Conservation (phyloP, 1,140 invertebrate species). For the Dreissena polymorpha region DNA sequence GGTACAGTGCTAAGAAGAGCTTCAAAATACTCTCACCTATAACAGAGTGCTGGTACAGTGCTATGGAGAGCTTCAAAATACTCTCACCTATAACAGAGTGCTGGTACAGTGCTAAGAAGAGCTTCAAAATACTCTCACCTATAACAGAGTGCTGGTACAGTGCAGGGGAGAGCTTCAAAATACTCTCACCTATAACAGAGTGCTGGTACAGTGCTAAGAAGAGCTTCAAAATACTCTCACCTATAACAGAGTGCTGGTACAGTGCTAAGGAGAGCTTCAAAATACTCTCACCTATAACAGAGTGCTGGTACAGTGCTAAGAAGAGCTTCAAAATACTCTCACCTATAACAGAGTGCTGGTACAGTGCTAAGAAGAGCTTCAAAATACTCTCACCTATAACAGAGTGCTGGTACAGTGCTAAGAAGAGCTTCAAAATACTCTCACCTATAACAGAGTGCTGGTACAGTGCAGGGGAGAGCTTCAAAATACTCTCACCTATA, state of each 20-base stretch:
- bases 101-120: constrained; percentile 34
- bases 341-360: constrained; percentile 19
- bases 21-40: constrained; percentile 28
- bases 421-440: constrained; percentile 25
- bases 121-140: constrained; percentile 28
- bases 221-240: constrained; percentile 28
- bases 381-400: constrained; percentile 30
- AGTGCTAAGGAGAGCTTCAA: constrained; percentile 35
- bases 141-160: constrained; percentile 30
- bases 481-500: constrained; percentile 28
- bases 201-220: constrained; percentile 34
- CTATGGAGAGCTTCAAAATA: constrained; percentile 28
- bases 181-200: constrained; percentile 27
- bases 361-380: constrained; percentile 37
- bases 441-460: constrained; percentile 18
- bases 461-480: constrained; percentile 45
- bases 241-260: constrained; percentile 29
- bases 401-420: constrained; percentile 31
- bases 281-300: constrained; percentile 25
- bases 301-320: constrained; percentile 35
- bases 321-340: constrained; percentile 25
- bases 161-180: constrained; percentile 33
- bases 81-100: constrained; percentile 31
- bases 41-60: constrained; percentile 32
- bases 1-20: constrained; percentile 36